Percentiles rank a stretch among this genome's conserved stretches.
phyloP scores from a whole-genome alignment of 2,797 vertebrate genomes.

The Atherinosoma microstoma region DNA sequence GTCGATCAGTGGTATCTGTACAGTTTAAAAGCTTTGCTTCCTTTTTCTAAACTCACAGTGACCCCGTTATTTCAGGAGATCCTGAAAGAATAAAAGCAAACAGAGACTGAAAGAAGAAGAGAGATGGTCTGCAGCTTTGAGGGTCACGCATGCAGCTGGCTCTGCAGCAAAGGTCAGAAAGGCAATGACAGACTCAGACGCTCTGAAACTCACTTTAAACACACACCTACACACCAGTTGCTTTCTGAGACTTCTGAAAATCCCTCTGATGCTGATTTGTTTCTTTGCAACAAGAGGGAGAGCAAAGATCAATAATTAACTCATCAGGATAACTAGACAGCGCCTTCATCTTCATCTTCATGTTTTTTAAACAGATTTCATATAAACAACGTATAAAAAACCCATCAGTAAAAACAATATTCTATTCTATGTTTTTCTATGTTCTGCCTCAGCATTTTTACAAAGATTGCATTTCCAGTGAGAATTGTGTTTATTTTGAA shows the following conservation, averaged over 20 bases:
- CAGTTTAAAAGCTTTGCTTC: neutral
- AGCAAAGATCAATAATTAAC: neutral
- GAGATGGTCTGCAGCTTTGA: neutral
- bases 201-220: slow-evolving; percentile 13
- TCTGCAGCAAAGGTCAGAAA: slow-evolving; percentile 12
- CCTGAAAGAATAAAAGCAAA: slow-evolving; percentile 22
- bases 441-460: neutral
- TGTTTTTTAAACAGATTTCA: neutral
- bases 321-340: neutral
- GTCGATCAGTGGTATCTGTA: neutral
- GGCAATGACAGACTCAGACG: slow-evolving; percentile 4
- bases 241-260: neutral
- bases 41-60: neutral
- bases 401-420: too few relatives aligned
- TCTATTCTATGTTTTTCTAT: neutral
- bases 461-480: neutral
- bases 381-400: too few relatives aligned
- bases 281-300: neutral
- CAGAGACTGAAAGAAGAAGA: neutral
- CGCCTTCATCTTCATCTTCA: neutral
- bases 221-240: neutral
- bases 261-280: slow-evolving; percentile 6
- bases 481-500: neutral
- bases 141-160: neutral
- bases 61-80: neutral